A percentile compares a stretch with the other conserved stretches of the same genome.
These are phyloP conservation scores for Beris morrisii DNA, from an alignment of 2,888 invertebrate genomes.

Conservation along the genomic window DNA sequence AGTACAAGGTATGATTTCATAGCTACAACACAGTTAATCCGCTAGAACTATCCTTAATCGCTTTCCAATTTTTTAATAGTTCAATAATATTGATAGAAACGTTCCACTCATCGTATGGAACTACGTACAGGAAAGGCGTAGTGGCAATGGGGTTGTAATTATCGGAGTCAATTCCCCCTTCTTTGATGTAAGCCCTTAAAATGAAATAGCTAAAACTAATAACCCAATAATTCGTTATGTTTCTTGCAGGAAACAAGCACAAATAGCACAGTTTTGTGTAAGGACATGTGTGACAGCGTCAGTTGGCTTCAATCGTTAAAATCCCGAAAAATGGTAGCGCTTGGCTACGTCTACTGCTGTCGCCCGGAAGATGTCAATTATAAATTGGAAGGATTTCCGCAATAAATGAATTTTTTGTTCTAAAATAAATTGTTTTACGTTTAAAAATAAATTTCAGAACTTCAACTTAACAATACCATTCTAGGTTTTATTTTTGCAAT, in stretches of 20 bases:
- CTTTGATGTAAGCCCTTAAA: slow-evolving; percentile 8
- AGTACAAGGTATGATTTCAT: background rate
- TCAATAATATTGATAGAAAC: background rate
- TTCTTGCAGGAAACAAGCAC: background rate
- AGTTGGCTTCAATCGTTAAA: slow-evolving; percentile 8
- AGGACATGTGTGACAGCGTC: slow-evolving; percentile 11
- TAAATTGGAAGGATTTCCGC: slow-evolving; percentile 11
- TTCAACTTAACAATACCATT: no score
- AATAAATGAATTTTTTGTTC: background rate
- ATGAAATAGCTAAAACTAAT: no score
- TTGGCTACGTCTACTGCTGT: slow-evolving; percentile 24
- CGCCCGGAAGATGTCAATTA: background rate
- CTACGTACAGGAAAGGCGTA: slow-evolving; percentile 4
- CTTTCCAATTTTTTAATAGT: background rate
- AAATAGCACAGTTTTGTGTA: slow-evolving; percentile 3
- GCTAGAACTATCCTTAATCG: no score
- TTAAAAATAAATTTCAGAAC: no score
- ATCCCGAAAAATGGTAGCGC: slow-evolving; percentile 6
- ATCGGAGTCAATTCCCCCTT: slow-evolving; percentile 26
- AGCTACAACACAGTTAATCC: background rate
- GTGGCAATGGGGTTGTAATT: slow-evolving; percentile 6
- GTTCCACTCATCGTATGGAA: slow-evolving; percentile 26
- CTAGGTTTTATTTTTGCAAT: no score
- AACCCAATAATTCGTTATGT: background rate
- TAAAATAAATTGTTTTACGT: no score